phyloP scores from a whole-genome alignment of 2,888 invertebrate genomes.

The Sceliomorpha sp. region DNA sequence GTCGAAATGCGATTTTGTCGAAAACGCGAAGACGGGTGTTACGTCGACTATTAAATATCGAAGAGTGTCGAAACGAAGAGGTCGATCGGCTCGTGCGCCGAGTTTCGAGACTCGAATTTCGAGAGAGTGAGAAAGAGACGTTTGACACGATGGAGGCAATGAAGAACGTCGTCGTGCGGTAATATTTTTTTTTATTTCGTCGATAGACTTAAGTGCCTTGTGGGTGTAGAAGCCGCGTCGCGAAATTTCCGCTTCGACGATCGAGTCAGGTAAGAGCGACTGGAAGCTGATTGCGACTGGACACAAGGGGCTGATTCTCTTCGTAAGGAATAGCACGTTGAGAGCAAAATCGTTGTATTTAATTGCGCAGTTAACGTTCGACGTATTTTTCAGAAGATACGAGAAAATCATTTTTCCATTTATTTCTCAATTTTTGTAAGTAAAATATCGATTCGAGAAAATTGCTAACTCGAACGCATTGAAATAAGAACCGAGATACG shows the following conservation, averaged over 20 bases:
- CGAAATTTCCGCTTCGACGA: constrained; percentile 25
- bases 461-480: too few relatives aligned
- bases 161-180: constrained; percentile 6
- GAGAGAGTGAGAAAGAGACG: constrained; percentile 4
- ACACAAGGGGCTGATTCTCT: constrained; percentile 15
- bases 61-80: not conserved
- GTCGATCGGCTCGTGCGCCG: constrained; percentile 8
- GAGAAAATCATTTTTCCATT: too few relatives aligned
- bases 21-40: constrained; percentile 10
- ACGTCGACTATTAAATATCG: constrained; percentile 5
- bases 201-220: constrained; percentile 75
- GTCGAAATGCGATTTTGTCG: constrained; percentile 4
- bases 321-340: not conserved
- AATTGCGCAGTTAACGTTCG: too few relatives aligned
- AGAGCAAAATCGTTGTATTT: constrained; percentile 1
- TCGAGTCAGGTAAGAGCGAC: constrained; percentile 20
- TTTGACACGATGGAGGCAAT: too few relatives aligned
- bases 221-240: too few relatives aligned
- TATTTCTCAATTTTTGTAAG: too few relatives aligned
- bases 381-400: too few relatives aligned
- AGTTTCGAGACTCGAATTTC: constrained; percentile 6
- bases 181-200: constrained; percentile 47
- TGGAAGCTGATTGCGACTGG: constrained; percentile 3
- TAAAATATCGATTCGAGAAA: too few relatives aligned
- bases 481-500: too few relatives aligned